phyloP scores from a whole-genome alignment of 2,888 invertebrate genomes.

The Parnassius apollo region DNA sequence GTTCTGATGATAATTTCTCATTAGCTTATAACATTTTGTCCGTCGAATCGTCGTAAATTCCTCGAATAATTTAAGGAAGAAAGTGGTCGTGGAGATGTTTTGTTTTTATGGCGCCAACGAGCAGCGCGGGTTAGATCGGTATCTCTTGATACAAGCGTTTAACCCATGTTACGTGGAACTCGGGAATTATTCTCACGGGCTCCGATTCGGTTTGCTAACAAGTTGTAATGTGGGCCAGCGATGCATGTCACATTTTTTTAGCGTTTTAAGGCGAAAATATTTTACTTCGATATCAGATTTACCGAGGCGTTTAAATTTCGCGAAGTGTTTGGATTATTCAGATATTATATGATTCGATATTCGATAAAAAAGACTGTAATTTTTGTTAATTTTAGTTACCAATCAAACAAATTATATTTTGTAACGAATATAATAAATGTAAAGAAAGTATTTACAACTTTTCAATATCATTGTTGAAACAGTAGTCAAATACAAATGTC shows the following conservation, averaged over 20 bases:
- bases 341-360: not conserved
- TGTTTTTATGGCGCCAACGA: constrained; percentile 81
- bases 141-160: constrained; percentile 78
- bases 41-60: constrained; percentile 77
- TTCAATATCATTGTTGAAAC: not conserved
- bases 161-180: constrained; percentile 78
- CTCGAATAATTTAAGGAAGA: constrained; percentile 79
- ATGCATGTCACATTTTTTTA: constrained; percentile 39
- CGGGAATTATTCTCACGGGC: constrained; percentile 74
- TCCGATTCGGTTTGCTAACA: constrained; percentile 59
- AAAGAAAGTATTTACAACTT: not conserved
- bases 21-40: constrained; percentile 79
- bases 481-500: constrained; percentile 2
- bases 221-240: constrained; percentile 65
- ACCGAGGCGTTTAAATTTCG: constrained; percentile 10
- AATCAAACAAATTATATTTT: too few relatives aligned
- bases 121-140: constrained; percentile 77
- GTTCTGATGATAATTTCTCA: constrained; percentile 79
- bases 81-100: constrained; percentile 77
- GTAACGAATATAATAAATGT: too few relatives aligned
- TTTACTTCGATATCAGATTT: constrained; percentile 20
- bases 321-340: not conserved
- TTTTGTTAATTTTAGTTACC: too few relatives aligned
- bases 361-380: too few relatives aligned
- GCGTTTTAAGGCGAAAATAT: constrained; percentile 13